Percentiles rank a stretch among this genome's conserved stretches.
phyloP scores from a whole-genome alignment of 2,113 vertebrate genomes.

The Leucoraja erinaceus region DNA sequence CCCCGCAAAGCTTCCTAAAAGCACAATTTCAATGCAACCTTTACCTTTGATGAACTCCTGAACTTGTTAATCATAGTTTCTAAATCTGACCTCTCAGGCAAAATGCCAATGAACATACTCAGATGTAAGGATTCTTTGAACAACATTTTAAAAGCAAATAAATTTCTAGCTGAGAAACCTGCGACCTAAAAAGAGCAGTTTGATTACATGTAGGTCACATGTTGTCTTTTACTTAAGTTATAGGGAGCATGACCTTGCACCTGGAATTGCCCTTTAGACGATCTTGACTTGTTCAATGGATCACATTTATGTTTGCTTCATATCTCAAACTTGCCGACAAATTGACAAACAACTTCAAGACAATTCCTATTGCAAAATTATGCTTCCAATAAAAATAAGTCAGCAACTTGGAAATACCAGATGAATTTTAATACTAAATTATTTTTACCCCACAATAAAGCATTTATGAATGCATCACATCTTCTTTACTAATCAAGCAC shows the following conservation, averaged over 20 bases:
- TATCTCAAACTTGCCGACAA: not conserved
- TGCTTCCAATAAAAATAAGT: not conserved
- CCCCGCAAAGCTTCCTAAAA: not conserved
- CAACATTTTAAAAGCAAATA: not conserved
- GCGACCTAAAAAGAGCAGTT: not conserved
- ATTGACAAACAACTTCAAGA: not conserved
- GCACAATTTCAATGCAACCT: not conserved
- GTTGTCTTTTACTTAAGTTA: conserved; percentile 2
- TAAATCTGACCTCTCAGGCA: not conserved
- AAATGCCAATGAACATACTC: conserved; percentile 9
- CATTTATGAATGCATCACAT: not conserved
- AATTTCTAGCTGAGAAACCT: conserved; percentile 16
- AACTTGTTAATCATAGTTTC: not conserved
- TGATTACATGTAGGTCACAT: not conserved
- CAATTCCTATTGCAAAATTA: no score
- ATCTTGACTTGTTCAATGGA: not conserved
- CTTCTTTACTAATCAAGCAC: not conserved
- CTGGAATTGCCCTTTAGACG: not conserved
- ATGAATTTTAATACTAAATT: not conserved
- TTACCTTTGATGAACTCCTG: not conserved
- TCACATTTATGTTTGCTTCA: not conserved
- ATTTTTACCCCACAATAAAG: not conserved
- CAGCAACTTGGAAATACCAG: not conserved
- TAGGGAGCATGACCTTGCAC: not conserved
- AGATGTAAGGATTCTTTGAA: not conserved